Conservation (phyloP, 2,113 vertebrate species). For the Spermophilus dauricus region DNA sequence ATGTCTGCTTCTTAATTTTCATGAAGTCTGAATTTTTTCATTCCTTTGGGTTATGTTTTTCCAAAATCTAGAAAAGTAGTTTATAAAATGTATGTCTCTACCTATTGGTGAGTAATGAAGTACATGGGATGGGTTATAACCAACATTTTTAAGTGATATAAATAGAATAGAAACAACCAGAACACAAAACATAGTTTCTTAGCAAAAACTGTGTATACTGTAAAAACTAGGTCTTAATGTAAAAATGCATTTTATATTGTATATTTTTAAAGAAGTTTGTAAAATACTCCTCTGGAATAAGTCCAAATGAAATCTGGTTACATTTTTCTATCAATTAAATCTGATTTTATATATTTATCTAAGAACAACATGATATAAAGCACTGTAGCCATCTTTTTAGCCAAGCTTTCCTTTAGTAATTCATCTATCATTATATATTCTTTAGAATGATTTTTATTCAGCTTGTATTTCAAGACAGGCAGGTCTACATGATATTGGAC, state of each 20-base stretch:
- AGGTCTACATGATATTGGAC: background rate
- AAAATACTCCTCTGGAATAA: background rate
- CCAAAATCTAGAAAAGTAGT: background rate
- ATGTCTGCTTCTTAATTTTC: constrained; percentile 2
- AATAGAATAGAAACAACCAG: constrained; percentile 28
- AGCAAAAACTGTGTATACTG: background rate
- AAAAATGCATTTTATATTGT: background rate
- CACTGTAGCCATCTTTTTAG: background rate
- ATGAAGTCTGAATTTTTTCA: constrained; percentile 9
- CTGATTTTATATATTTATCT: constrained; percentile 31
- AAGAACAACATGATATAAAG: constrained; percentile 28
- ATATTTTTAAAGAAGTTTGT: background rate
- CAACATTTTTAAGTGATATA: constrained; percentile 32
- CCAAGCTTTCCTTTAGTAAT: background rate
- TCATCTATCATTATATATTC: background rate
- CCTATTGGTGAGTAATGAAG: background rate
- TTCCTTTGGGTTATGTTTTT: background rate
- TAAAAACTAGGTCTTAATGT: background rate
- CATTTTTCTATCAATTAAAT: constrained; percentile 26
- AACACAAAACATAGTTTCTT: background rate
- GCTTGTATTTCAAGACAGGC: background rate
- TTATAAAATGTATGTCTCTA: background rate
- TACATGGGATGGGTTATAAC: background rate
- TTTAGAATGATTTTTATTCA: background rate
- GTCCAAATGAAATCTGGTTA: background rate